Evolutionary conservation across 2,797 vertebrate species (phyloP), one percentile per base, ranked within the genome.

Genomic region (Falco cherrug): DNA sequence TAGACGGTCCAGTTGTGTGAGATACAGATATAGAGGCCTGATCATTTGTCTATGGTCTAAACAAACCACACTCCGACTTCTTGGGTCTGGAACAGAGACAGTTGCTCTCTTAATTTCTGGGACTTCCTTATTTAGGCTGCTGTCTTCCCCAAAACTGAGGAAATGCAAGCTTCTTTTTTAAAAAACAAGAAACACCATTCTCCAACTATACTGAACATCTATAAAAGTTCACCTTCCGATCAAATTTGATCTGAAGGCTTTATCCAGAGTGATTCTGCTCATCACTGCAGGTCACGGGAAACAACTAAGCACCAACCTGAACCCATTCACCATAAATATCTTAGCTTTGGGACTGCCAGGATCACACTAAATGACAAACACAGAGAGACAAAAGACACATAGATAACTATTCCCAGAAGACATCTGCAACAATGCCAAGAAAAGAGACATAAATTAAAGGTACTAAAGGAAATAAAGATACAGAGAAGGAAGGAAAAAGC

Each of bases 341-440:
- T 82, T 5, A 56, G 71, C 61, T 69, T 84, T 74, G 50, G 29
- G 24, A 64, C 70, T 89, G 85, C 19, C 77, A 88, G 74, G 64
- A 95, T 71, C 64, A 77, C 61, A 43, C 17, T 80, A 56, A 95
- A 61, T 60, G 87, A 67, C 77, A 80, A 90, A 50, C n/a, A 77
- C 22, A 24, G 14, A 39, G 41, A 87, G 63, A 93, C 73, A 81
- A 78, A 93, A 90, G 65, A 48, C 25, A 18, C 50, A 65, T 63
- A 88, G 80, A 78, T 86, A 89, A 79, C 63, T 39, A 90, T 95
- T 95, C 88, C 89, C 87, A 87, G 77, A 94, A 95, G 70, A 81
- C 31, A 61, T 25, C 6, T 78, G 83, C 60, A 73, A 68, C 63
- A 86, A 90, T 64, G 82, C 59, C 93, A 95, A 88, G 87, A 54